Conservation (phyloP, 2,113 vertebrate genomes). For the Epinephelus lanceolatus region DNA sequence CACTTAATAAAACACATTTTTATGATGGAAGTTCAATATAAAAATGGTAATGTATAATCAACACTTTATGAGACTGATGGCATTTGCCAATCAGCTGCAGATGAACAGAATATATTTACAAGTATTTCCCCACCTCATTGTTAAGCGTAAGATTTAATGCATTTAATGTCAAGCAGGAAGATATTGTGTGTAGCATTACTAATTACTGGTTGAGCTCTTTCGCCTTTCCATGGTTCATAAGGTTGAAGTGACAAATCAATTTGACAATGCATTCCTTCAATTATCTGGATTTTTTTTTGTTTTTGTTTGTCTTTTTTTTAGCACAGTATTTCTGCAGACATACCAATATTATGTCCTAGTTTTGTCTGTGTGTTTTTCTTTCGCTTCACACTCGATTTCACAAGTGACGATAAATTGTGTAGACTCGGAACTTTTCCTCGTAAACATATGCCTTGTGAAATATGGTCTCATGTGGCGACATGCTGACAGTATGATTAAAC, state of each 20-base stretch:
- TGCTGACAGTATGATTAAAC: conserved; percentile 26
- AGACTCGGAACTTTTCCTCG: conserved; percentile 13
- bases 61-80: conserved; percentile 67
- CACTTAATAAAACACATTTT: conserved; percentile 85
- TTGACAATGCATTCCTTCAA: conserved; percentile 12
- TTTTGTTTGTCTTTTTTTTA: not conserved
- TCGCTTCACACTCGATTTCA: conserved; percentile 19
- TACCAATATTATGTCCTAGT: not conserved
- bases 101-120: conserved; percentile 55
- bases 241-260: conserved; percentile 49
- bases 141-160: conserved; percentile 54
- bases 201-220: conserved; percentile 35
- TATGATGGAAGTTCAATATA: conserved; percentile 79
- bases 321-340: not conserved
- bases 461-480: conserved; percentile 18
- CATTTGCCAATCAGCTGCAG: conserved; percentile 79
- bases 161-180: conserved; percentile 58
- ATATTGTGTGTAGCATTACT: conserved; percentile 27
- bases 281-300: not conserved
- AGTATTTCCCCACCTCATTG: conserved; percentile 42
- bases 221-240: conserved; percentile 19
- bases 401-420: conserved; percentile 4
- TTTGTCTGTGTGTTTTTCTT: not conserved
- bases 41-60: conserved; percentile 83
- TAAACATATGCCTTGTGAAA: conserved; percentile 20